Evolutionary conservation across 2,888 invertebrate genomes (phyloP).

Genomic region (Drosophila barbarae): DNA sequence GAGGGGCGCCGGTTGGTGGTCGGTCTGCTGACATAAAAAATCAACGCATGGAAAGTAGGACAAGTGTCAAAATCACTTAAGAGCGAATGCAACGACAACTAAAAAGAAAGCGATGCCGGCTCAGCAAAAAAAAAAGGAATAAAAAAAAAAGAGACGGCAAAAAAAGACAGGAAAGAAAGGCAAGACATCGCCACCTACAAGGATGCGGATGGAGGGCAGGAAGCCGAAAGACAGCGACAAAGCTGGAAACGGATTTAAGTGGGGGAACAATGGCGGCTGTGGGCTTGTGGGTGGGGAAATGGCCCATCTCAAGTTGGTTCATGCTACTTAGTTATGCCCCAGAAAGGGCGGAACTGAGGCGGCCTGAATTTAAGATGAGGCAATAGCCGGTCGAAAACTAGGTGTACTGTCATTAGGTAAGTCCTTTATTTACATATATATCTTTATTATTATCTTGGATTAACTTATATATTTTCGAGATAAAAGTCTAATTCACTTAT

Average conservation of each 20-base stretch:
- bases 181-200: constrained; percentile 52
- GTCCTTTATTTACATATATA: too few species aligned
- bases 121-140: constrained; percentile 1
- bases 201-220: constrained; percentile 45
- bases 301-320: constrained; percentile 34
- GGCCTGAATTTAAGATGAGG: constrained; percentile 3
- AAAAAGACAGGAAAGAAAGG: constrained; percentile 24
- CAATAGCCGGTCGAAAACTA: not conserved
- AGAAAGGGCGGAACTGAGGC: constrained; percentile 14
- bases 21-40: constrained; percentile 67
- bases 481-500: too few species aligned
- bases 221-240: constrained; percentile 50
- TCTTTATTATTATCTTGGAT: not conserved
- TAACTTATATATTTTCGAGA: not conserved
- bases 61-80: constrained; percentile 74
- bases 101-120: constrained; percentile 60
- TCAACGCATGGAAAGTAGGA: constrained; percentile 74
- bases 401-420: not conserved
- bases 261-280: constrained; percentile 55
- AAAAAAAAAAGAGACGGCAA: not conserved
- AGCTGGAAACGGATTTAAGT: constrained; percentile 64
- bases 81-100: constrained; percentile 68
- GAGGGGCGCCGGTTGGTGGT: constrained; percentile 32
- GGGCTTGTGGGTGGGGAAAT: constrained; percentile 34
- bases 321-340: constrained; percentile 61